Evolutionary conservation across 2,888 invertebrate species (phyloP).

Genomic region (Auanema sp.): DNA sequence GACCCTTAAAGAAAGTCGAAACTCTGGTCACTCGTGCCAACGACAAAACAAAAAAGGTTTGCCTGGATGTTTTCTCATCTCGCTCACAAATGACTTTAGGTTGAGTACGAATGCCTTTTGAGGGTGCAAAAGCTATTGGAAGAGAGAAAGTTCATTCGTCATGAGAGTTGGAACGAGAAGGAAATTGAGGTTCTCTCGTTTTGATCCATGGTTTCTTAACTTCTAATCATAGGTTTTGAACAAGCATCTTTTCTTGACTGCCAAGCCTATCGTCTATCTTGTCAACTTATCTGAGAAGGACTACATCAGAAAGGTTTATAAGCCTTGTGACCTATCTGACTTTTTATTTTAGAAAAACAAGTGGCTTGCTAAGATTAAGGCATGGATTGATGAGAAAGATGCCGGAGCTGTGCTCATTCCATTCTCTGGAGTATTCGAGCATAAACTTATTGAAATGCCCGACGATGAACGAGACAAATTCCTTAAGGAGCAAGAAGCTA

Average conservation of each 20-base stretch:
- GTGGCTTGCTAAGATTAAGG: constrained; percentile 87
- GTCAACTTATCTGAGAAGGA: constrained; percentile 96
- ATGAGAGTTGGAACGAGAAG: constrained; percentile 69
- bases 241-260: constrained; percentile 91
- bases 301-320: constrained; percentile 80
- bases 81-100: constrained; percentile 13
- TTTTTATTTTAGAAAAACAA: constrained; percentile 56
- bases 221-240: constrained; percentile 90
- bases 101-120: constrained; percentile 77
- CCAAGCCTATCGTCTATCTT: constrained; percentile 94
- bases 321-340: not conserved
- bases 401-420: constrained; percentile 86
- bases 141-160: constrained; percentile 88
- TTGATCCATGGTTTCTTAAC: constrained; percentile 39
- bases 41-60: constrained; percentile 86
- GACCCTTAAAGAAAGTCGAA: constrained; percentile 83
- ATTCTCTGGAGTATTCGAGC: constrained; percentile 90
- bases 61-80: not conserved
- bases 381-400: constrained; percentile 96
- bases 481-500: constrained; percentile 73
- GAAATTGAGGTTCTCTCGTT: constrained; percentile 42
- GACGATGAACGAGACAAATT: constrained; percentile 76
- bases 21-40: constrained; percentile 76
- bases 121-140: constrained; percentile 82
- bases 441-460: constrained; percentile 82